Evolutionary conservation across 2,113 vertebrate genomes (phyloP).

Genomic region (Pangasianodon gigas): DNA sequence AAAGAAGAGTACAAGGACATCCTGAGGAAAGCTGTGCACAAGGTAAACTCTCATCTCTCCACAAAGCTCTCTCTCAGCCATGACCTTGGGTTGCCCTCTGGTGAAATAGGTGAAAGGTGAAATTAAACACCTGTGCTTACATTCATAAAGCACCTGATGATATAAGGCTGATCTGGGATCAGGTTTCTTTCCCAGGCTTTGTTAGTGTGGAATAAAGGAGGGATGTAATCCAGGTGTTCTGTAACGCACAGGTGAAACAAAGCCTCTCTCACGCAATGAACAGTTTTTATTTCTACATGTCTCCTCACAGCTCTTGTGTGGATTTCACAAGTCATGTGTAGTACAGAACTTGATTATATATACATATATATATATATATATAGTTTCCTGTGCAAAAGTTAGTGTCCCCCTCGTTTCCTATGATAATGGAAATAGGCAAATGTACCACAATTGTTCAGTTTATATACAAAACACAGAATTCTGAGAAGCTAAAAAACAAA

Average conservation of each 20-base stretch:
- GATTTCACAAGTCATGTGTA: neutral
- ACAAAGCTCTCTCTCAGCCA: too few relatives aligned
- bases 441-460: neutral
- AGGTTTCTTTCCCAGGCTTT: neutral
- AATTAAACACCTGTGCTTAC: neutral
- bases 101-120: neutral
- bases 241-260: neutral
- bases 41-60: constrained; percentile 69
- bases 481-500: neutral
- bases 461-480: neutral
- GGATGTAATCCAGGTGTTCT: neutral
- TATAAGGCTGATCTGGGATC: neutral
- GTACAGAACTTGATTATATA: neutral
- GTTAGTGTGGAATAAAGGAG: neutral
- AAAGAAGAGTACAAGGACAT: constrained; percentile 96
- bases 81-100: constrained; percentile 4
- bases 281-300: neutral
- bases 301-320: neutral
- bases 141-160: neutral
- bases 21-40: constrained; percentile 90
- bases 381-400: neutral
- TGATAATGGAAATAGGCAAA: neutral
- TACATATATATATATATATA: too few relatives aligned
- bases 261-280: neutral
- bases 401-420: neutral